Percentiles rank a stretch among this genome's conserved stretches.
Evolutionary conservation across 2,888 invertebrate species (phyloP).

Genomic region (Liposcelis brunnea): DNA sequence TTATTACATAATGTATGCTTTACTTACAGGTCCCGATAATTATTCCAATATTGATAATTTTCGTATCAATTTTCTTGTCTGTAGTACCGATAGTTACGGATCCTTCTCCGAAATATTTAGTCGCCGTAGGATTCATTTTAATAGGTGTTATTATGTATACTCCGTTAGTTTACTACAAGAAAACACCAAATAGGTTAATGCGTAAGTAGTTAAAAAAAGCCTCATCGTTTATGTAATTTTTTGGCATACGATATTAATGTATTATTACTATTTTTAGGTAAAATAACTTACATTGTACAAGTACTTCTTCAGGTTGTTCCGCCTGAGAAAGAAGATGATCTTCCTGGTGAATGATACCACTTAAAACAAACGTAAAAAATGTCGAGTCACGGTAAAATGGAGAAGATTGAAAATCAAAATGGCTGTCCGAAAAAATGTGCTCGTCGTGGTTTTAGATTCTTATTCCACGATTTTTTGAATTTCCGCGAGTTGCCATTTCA

Average conservation of each 20-base stretch:
- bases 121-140: slow-evolving; percentile 52
- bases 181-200: slow-evolving; percentile 37
- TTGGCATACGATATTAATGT: slow-evolving; percentile 10
- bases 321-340: slow-evolving; percentile 26
- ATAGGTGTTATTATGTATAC: slow-evolving; percentile 54
- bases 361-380: no score
- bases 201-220: slow-evolving; percentile 39
- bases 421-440: no score
- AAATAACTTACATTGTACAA: slow-evolving; percentile 27
- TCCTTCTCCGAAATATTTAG: slow-evolving; percentile 58
- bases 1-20: slow-evolving; percentile 8
- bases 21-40: slow-evolving; percentile 41
- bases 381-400: no score
- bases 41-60: slow-evolving; percentile 53
- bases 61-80: slow-evolving; percentile 53
- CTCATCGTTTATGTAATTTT: no score
- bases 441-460: no score
- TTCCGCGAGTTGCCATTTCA: no score
- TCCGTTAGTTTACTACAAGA: slow-evolving; percentile 53
- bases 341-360: no score
- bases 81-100: slow-evolving; percentile 56
- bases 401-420: no score
- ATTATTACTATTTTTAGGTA: slow-evolving; percentile 1
- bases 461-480: no score
- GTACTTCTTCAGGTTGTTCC: slow-evolving; percentile 48